Evolutionary conservation across 2,797 vertebrate genomes (phyloP).

Genomic region (Schizothorax lantsangensis): DNA sequence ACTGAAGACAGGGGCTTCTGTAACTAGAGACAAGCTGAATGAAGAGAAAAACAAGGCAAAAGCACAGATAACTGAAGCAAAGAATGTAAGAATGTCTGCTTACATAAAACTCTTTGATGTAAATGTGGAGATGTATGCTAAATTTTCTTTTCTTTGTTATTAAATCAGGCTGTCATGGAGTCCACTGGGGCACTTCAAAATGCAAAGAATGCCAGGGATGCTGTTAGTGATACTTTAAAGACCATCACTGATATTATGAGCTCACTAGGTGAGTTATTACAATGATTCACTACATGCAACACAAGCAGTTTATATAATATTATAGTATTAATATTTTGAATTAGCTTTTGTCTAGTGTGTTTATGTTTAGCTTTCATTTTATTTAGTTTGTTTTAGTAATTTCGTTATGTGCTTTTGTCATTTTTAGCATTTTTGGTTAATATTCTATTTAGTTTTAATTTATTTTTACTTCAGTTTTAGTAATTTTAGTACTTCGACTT

Average conservation of each 20-base stretch:
- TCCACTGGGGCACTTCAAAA: constrained; percentile 72
- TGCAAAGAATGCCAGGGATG: constrained; percentile 70
- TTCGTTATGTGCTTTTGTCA: background rate
- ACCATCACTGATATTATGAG: constrained; percentile 78
- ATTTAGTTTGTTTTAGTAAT: background rate
- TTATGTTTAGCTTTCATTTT: background rate
- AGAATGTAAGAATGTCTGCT: constrained; percentile 64
- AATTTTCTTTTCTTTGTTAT: constrained; percentile 69
- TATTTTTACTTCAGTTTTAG: background rate
- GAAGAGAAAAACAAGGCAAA: constrained; percentile 26
- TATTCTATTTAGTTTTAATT: background rate
- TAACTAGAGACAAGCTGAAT: background rate
- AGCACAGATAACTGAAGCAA: constrained; percentile 40
- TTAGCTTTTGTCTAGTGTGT: background rate
- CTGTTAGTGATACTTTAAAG: constrained; percentile 73
- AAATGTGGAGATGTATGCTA: background rate
- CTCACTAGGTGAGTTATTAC: constrained; percentile 78
- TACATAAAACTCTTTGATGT: background rate
- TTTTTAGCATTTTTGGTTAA: background rate
- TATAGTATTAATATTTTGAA: background rate
- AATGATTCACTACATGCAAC: background rate
- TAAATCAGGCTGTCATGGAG: constrained; percentile 58
- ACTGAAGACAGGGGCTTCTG: constrained; percentile 32
- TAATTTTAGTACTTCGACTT: background rate
- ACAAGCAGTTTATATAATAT: background rate